Conservation (phyloP, 64 coral and sea anemone genomes). For the Montipora cactus region DNA sequence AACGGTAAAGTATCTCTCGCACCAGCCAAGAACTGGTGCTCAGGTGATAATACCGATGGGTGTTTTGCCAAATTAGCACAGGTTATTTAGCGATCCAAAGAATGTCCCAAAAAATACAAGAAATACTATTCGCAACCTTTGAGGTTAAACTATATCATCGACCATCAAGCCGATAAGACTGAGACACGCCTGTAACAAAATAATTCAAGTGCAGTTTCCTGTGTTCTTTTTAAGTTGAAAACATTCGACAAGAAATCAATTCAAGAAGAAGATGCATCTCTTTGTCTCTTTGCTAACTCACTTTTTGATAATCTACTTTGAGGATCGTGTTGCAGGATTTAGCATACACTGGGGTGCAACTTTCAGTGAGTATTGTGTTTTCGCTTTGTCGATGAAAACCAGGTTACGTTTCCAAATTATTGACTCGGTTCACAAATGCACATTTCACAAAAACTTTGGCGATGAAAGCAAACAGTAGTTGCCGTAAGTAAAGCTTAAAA, state of each 20-base stretch:
- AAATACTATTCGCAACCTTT: constrained; percentile 37
- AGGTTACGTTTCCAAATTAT: too few relatives aligned
- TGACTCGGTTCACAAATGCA: too few relatives aligned
- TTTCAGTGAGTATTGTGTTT: not conserved
- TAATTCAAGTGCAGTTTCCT: not conserved
- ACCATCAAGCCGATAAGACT: not conserved
- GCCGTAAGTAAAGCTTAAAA: too few relatives aligned
- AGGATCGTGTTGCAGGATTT: not conserved
- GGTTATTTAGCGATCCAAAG: not conserved
- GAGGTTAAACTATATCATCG: not conserved
- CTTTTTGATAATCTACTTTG: not conserved
- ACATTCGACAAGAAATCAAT: not conserved
- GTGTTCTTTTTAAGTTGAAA: not conserved
- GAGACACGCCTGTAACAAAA: not conserved
- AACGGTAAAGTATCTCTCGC: too few relatives aligned
- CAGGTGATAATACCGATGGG: not conserved
- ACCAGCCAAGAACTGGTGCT: not conserved
- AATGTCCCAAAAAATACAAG: not conserved
- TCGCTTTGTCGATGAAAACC: too few relatives aligned
- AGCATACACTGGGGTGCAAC: not conserved
- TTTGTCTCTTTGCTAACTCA: not conserved
- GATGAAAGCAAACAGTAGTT: too few relatives aligned
- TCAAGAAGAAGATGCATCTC: not conserved
- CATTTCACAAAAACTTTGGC: too few relatives aligned
- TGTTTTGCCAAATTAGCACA: not conserved